phyloP scores from a whole-genome alignment of 2,888 invertebrate species.

The Lathronympha strigana region DNA sequence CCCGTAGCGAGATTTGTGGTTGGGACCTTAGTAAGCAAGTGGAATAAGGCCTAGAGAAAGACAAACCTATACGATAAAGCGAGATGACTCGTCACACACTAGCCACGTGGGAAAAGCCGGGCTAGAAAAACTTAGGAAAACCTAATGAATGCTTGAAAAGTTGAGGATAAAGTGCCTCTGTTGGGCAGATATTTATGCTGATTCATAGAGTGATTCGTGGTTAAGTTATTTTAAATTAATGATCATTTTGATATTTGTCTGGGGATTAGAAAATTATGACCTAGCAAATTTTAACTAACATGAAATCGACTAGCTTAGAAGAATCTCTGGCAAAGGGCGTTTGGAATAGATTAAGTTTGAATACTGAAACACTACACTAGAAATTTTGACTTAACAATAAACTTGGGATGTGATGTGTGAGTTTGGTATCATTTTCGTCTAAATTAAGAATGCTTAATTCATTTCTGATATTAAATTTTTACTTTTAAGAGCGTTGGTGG shows the following conservation, averaged over 20 bases:
- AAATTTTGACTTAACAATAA: no score
- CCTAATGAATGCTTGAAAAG: conserved; percentile 18
- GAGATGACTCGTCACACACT: conserved; percentile 8
- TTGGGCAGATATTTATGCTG: conserved; percentile 9
- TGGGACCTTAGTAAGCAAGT: not conserved
- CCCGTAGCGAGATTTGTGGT: no score
- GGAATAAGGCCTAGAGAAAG: not conserved
- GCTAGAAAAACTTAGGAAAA: conserved; percentile 11
- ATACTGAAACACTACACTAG: no score
- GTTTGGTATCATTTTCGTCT: no score
- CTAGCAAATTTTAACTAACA: not conserved
- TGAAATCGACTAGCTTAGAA: no score
- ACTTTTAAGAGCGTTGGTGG: no score
- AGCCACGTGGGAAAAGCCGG: conserved; percentile 10
- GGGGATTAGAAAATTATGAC: not conserved
- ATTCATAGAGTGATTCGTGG: conserved; percentile 1
- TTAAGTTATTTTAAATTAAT: conserved; percentile 5
- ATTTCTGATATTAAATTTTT: no score
- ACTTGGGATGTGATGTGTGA: no score
- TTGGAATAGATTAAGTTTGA: no score
- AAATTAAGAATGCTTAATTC: no score
- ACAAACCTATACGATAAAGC: not conserved
- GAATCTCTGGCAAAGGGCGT: no score
- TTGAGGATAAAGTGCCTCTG: conserved; percentile 11
- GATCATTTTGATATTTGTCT: not conserved